Conservation (phyloP, 1,140 invertebrate species). For the Armadillidium nasatum region DNA sequence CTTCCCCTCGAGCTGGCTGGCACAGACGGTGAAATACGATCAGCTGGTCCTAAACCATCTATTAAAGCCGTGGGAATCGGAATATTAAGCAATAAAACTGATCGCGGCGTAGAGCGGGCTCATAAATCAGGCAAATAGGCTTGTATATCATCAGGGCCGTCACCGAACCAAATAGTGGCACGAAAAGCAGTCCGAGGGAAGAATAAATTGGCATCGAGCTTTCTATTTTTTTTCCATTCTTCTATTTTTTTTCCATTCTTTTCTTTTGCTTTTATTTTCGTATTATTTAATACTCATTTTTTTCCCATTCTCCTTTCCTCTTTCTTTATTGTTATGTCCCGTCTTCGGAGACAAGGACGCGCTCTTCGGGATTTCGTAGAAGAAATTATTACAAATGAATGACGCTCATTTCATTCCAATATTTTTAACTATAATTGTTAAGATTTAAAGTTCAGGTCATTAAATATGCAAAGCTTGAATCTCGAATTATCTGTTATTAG, state of each 20-base stretch:
- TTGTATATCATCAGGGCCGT: conserved; percentile 6
- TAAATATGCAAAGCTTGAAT: too few species aligned
- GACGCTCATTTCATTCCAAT: too few species aligned
- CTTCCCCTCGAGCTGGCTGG: background rate
- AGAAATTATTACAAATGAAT: too few species aligned
- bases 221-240: background rate
- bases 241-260: background rate
- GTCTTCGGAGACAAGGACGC: too few species aligned
- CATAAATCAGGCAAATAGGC: conserved; percentile 9
- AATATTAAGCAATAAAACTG: conserved; percentile 14
- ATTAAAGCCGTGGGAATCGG: conserved; percentile 9
- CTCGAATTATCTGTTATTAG: too few species aligned
- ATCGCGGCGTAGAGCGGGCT: conserved; percentile 1
- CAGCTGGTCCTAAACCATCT: conserved; percentile 11
- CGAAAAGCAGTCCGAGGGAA: conserved; percentile 3
- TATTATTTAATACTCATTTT: background rate
- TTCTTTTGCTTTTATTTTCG: background rate
- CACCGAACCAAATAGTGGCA: conserved; percentile 6
- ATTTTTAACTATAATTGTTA: too few species aligned
- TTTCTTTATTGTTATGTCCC: background rate
- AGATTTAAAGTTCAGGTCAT: too few species aligned
- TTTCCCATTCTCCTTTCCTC: background rate
- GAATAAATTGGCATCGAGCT: background rate
- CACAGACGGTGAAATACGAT: conserved; percentile 11
- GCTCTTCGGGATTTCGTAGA: too few species aligned